These are phyloP conservation scores for Aurelia aurita DNA, from an alignment of 30 jellyfish, hydroid and myxozoan genomes.

Conservation along the genomic window DNA sequence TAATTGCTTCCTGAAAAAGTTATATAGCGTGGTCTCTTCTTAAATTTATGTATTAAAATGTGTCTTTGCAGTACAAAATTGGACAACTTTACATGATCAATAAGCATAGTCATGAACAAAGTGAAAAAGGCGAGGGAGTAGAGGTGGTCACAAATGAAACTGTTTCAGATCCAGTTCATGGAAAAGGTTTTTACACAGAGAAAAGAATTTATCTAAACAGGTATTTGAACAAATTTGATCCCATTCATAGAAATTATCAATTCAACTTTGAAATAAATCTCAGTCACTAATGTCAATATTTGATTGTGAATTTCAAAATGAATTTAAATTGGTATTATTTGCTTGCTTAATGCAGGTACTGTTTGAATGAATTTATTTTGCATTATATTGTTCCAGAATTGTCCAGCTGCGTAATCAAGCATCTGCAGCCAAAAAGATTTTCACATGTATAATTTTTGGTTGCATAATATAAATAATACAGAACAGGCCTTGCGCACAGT, in stretches of 20 bases:
- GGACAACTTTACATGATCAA: conserved; percentile 98
- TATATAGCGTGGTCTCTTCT: too few relatives aligned
- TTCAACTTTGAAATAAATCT: background rate
- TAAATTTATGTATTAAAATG: background rate
- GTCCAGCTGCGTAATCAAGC: too few relatives aligned
- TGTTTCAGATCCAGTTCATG: conserved; percentile 78
- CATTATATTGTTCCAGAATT: too few relatives aligned
- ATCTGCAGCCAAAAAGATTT: too few relatives aligned
- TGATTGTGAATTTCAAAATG: too few relatives aligned
- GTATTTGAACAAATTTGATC: conserved; percentile 40
- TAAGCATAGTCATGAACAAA: conserved; percentile 99
- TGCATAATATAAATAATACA: too few relatives aligned
- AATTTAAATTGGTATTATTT: too few relatives aligned
- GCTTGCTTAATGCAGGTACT: too few relatives aligned
- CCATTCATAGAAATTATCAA: background rate
- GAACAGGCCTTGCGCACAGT: too few relatives aligned
- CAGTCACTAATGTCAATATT: background rate
- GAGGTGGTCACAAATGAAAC: conserved; percentile 91
- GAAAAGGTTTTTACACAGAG: conserved; percentile 95
- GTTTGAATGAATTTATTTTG: too few relatives aligned
- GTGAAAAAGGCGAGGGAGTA: conserved; percentile 99
- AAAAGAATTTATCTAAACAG: conserved; percentile 93
- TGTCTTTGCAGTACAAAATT: conserved; percentile 82
- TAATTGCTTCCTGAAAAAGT: too few relatives aligned
- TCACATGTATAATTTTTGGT: too few relatives aligned